Evolutionary conservation across 2,113 vertebrate species (phyloP).

Genomic region (Platysteira castanea): DNA sequence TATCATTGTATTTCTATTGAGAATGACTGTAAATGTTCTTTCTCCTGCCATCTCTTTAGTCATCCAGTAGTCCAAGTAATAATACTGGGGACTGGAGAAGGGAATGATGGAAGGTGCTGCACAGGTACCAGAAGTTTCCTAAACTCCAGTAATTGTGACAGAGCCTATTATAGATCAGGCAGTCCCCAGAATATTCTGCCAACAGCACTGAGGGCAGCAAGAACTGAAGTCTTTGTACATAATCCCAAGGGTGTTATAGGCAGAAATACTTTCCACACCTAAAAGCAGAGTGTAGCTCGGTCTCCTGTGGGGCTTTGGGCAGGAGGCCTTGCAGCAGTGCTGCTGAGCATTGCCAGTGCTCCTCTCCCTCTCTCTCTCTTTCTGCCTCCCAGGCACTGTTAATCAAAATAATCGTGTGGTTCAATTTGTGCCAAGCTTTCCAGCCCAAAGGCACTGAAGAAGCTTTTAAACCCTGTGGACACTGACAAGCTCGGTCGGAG

Average conservation of each 20-base stretch:
- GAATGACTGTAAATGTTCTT: not conserved
- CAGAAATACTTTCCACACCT: not conserved
- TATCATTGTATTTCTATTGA: not conserved
- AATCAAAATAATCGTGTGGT: not conserved
- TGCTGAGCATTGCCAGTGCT: not conserved
- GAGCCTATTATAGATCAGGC: not conserved
- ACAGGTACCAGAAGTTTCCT: not conserved
- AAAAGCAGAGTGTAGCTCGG: accelerated
- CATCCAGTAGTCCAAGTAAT: not conserved
- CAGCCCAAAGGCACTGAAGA: not conserved
- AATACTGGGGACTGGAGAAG: not conserved
- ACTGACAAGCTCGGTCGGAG: no score
- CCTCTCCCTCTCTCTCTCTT: not conserved
- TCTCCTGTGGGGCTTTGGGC: not conserved
- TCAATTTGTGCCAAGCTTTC: not conserved
- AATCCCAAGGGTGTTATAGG: not conserved
- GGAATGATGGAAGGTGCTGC: not conserved
- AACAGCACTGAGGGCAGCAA: not conserved
- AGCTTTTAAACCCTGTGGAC: slow-evolving; percentile 22
- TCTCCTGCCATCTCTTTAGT: not conserved
- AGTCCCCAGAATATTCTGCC: not conserved
- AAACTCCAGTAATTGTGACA: not conserved
- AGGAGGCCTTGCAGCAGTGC: not conserved
- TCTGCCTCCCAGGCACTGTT: not conserved
- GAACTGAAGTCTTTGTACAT: not conserved